A percentile compares a stretch with the other conserved stretches of the same genome.
Conservation (phyloP, 2,113 vertebrate genomes). For the Lycaon pictus region DNA sequence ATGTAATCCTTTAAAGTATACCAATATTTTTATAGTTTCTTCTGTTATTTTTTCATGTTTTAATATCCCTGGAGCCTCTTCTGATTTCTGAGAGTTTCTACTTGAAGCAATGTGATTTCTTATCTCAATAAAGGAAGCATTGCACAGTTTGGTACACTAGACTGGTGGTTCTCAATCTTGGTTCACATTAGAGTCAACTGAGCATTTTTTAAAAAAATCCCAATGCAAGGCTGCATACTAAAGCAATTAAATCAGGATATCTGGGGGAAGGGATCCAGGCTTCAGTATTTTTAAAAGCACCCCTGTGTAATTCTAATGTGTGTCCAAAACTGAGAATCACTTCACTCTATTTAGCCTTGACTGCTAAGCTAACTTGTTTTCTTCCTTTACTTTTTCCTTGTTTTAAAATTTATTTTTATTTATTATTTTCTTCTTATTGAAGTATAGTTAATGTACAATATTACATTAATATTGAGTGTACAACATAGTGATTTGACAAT, state of each 20-base stretch:
- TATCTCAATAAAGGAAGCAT: constrained; percentile 17
- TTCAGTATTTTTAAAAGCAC: background rate
- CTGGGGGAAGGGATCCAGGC: background rate
- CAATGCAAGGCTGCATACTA: background rate
- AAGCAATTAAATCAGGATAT: constrained; percentile 39
- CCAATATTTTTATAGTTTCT: background rate
- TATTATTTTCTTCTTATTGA: background rate
- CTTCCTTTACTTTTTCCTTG: background rate
- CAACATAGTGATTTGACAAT: background rate
- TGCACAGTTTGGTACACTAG: background rate
- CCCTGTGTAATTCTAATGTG: background rate
- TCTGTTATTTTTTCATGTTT: background rate
- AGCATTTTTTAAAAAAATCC: background rate
- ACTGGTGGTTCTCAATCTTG: background rate
- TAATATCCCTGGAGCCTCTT: background rate
- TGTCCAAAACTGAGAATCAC: background rate
- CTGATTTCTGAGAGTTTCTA: background rate
- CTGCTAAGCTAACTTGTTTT: background rate
- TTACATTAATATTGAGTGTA: background rate
- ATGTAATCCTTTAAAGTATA: constrained; percentile 12
- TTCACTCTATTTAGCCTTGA: background rate
- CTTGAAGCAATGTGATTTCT: constrained; percentile 53
- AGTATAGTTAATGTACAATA: background rate
- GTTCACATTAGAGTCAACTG: background rate
- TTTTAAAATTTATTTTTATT: background rate